These are phyloP conservation scores for Thryonomys swinderianus DNA, from an alignment of 2,113 vertebrate genomes.

Conservation along the genomic window DNA sequence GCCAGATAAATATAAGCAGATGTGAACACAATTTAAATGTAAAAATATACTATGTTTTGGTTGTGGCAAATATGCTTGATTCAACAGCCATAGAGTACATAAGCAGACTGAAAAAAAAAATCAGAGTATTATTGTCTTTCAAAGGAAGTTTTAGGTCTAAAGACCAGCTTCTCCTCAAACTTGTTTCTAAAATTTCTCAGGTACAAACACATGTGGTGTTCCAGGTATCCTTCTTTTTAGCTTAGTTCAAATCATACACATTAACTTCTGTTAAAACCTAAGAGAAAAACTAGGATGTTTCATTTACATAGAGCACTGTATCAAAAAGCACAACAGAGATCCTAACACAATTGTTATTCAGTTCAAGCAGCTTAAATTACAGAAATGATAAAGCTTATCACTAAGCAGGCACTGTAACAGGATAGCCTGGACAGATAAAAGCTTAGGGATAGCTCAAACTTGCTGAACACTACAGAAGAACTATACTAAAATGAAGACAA, in stretches of 20 bases:
- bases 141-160: slow-evolving; percentile 35
- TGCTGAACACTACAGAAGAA: slow-evolving; percentile 7
- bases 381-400: slow-evolving; percentile 66
- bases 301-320: background rate
- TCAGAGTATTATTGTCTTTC: background rate
- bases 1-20: background rate
- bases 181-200: slow-evolving; percentile 11
- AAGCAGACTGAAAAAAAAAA: background rate
- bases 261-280: slow-evolving; percentile 52
- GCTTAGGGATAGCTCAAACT: slow-evolving; percentile 51
- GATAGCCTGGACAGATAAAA: slow-evolving; percentile 64
- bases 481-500: slow-evolving; percentile 45
- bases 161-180: background rate
- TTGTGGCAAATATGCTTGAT: background rate
- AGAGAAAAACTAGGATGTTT: background rate
- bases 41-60: background rate
- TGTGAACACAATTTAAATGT: background rate
- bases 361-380: slow-evolving; percentile 76
- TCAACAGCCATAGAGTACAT: background rate
- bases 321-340: slow-evolving; percentile 57
- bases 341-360: slow-evolving; percentile 32
- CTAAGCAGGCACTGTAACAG: slow-evolving; percentile 56
- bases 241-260: slow-evolving; percentile 28
- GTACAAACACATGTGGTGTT: background rate
- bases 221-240: background rate